Percentiles rank a stretch among this genome's conserved stretches.
Evolutionary conservation across 2,113 vertebrate species (phyloP).

Genomic region (Balaeniceps rex): DNA sequence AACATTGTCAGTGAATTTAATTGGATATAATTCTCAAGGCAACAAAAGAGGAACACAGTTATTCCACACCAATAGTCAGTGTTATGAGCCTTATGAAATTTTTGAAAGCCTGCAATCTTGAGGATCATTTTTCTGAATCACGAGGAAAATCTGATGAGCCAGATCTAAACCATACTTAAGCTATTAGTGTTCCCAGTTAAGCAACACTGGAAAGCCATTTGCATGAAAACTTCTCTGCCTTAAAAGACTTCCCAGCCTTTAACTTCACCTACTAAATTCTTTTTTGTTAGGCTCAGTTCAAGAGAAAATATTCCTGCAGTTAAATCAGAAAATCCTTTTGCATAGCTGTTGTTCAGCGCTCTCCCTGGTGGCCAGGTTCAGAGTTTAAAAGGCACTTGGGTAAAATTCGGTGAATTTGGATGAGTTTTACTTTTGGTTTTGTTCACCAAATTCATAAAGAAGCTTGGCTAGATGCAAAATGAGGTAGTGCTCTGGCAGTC

Average conservation of each 20-base stretch:
- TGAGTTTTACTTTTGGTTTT: not conserved
- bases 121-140: slow-evolving; percentile 31
- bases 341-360: not conserved
- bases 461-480: not conserved
- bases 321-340: not conserved
- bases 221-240: not conserved
- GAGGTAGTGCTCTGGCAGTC: not conserved
- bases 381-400: not conserved
- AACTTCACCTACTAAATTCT: not conserved
- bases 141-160: slow-evolving; percentile 21
- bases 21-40: not conserved
- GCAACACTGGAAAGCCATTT: slow-evolving; percentile 29
- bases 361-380: not conserved
- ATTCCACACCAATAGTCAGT: not conserved
- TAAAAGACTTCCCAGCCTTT: not conserved
- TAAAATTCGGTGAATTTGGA: not conserved
- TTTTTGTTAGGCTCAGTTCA: not conserved
- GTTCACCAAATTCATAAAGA: not conserved
- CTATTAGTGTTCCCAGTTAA: slow-evolving; percentile 24
- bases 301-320: not conserved
- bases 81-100: not conserved
- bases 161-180: slow-evolving; percentile 2
- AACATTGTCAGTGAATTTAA: slow-evolving; percentile 17
- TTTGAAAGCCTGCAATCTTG: slow-evolving; percentile 19
- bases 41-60: not conserved